A percentile compares a stretch with the other conserved stretches of the same genome.
These are phyloP conservation scores for Psilanteris sp. DNA, from an alignment of 1,140 invertebrate species.

Conservation along the genomic window DNA sequence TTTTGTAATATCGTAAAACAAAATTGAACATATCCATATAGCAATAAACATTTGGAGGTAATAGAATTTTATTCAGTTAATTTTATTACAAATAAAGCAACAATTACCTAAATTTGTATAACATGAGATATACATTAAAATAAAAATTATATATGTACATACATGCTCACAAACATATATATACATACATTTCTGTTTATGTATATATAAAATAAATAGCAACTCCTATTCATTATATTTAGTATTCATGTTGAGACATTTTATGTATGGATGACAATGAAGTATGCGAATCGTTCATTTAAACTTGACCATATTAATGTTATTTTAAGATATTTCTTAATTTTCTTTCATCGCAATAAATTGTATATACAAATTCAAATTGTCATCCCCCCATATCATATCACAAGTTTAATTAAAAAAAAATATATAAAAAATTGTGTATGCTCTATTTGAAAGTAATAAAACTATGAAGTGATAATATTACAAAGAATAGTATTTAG, in stretches of 20 bases:
- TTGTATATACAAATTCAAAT: conserved; percentile 40
- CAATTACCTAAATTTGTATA: conserved; percentile 50
- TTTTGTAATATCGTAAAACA: too few species aligned
- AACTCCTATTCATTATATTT: conserved; percentile 31
- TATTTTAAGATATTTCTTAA: neutral
- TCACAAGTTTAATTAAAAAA: conserved; percentile 23
- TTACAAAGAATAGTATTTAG: conserved; percentile 28
- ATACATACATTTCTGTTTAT: conserved; percentile 13
- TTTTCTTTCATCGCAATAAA: conserved; percentile 28
- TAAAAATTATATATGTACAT: conserved; percentile 42
- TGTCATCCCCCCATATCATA: conserved; percentile 30
- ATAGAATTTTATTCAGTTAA: conserved; percentile 49
- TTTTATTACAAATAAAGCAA: conserved; percentile 58
- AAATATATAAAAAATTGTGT: conserved; percentile 26
- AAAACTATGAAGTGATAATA: conserved; percentile 45
- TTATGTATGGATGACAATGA: conserved; percentile 33
- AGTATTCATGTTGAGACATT: conserved; percentile 23
- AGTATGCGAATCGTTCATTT: conserved; percentile 7
- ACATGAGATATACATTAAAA: conserved; percentile 53
- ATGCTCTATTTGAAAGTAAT: conserved; percentile 24
- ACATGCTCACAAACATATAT: conserved; percentile 8
- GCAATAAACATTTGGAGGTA: conserved; percentile 28
- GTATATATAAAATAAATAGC: conserved; percentile 51
- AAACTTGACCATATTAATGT: conserved; percentile 3
- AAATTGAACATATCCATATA: too few species aligned